A percentile compares a stretch with the other conserved stretches of the same genome.
phyloP scores from a whole-genome alignment of 2,888 invertebrate genomes.

The Drosophila mimica region DNA sequence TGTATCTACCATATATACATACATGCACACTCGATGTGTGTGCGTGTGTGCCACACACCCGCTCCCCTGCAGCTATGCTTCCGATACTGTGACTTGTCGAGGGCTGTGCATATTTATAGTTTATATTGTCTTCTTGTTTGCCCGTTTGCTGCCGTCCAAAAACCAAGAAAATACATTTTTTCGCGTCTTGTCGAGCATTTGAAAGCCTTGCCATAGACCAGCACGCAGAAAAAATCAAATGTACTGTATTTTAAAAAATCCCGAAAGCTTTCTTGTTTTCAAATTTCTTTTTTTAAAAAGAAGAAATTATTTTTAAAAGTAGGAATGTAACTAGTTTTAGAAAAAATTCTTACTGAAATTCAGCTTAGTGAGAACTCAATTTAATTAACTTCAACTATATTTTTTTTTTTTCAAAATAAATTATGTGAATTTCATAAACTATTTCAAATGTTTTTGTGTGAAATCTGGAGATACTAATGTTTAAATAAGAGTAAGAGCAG shows the following conservation, averaged over 20 bases:
- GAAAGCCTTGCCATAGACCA: slow-evolving; percentile 14
- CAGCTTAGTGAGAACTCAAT: not conserved
- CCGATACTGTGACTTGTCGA: slow-evolving; percentile 47
- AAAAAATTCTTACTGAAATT: not conserved
- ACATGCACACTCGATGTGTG: not conserved
- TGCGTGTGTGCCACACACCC: not conserved
- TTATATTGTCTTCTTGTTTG: slow-evolving; percentile 58
- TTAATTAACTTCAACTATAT: not conserved
- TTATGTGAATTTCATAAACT: not conserved
- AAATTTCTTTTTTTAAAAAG: not conserved
- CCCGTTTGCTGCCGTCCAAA: slow-evolving; percentile 16
- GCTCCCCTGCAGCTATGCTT: slow-evolving; percentile 3
- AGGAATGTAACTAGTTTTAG: not conserved
- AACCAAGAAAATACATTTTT: slow-evolving; percentile 11
- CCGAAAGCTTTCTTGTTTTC: too few species aligned
- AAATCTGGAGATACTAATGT: not conserved
- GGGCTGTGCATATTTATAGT: slow-evolving; percentile 71
- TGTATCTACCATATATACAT: slow-evolving; percentile 1
- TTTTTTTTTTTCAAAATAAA: not conserved
- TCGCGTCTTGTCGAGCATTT: slow-evolving; percentile 20
- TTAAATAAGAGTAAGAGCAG: not conserved
- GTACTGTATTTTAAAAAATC: not conserved
- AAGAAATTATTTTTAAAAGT: not conserved
- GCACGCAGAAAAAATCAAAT: not conserved
- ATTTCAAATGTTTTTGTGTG: not conserved